Percentiles rank a stretch among this genome's conserved stretches.
Evolutionary conservation across 2,113 vertebrate species (phyloP).

Genomic region (Paramormyrops kingsleyae): DNA sequence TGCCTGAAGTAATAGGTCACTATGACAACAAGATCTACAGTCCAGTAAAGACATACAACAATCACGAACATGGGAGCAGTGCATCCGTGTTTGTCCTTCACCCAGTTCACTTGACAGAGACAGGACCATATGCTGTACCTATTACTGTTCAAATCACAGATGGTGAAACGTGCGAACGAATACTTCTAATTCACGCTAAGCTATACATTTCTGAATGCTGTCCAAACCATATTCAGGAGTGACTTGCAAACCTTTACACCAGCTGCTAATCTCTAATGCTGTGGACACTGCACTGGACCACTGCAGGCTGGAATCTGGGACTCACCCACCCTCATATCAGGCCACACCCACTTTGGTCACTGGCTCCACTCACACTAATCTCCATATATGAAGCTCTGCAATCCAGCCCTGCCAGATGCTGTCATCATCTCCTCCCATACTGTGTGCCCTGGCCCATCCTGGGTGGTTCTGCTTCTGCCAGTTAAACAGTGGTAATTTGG

Average conservation of each 20-base stretch:
- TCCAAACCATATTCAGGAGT: neutral
- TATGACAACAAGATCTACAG: slow-evolving; percentile 22
- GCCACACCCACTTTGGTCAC: neutral
- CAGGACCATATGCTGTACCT: neutral
- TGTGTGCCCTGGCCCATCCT: neutral
- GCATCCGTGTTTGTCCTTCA: neutral
- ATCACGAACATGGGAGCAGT: neutral
- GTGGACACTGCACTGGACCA: neutral
- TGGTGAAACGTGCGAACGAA: neutral
- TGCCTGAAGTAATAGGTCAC: slow-evolving; percentile 24
- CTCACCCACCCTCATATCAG: neutral
- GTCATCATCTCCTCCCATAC: neutral
- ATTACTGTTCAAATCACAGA: neutral
- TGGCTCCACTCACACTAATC: neutral
- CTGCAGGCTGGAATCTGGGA: neutral
- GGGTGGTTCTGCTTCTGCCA: slow-evolving; percentile 24
- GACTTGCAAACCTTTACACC: neutral
- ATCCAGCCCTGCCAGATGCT: neutral
- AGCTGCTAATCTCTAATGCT: neutral
- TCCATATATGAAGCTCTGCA: neutral
- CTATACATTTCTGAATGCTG: neutral
- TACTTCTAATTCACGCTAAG: neutral
- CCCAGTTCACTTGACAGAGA: neutral
- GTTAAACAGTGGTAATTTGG: slow-evolving; percentile 97
- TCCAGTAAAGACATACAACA: neutral